Percentiles rank a stretch among this genome's conserved stretches.
Conservation (phyloP, 2,113 vertebrate genomes). For the Beaufortia kweichowensis region DNA sequence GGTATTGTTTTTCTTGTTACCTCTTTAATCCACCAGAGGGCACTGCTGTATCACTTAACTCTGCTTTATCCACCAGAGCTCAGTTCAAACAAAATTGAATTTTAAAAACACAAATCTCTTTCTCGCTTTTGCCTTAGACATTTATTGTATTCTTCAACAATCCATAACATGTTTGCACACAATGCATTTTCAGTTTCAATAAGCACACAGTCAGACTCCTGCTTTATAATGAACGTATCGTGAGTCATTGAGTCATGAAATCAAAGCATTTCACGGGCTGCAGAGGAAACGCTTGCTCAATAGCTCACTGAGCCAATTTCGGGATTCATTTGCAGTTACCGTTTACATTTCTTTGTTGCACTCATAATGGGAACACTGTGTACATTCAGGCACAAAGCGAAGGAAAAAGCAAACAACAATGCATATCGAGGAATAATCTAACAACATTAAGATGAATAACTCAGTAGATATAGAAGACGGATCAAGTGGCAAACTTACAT, state of each 20-base stretch:
- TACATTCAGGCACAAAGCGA: neutral
- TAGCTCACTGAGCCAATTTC: constrained; percentile 12
- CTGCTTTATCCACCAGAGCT: neutral
- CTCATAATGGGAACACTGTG: constrained; percentile 17
- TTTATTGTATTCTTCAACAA: constrained; percentile 20
- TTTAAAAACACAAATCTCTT: neutral
- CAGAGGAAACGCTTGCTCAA: constrained; percentile 19
- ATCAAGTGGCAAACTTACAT: neutral
- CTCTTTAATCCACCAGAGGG: constrained; percentile 1
- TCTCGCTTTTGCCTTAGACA: neutral
- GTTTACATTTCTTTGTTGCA: neutral
- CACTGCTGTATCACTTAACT: constrained; percentile 25
- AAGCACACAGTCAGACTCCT: constrained; percentile 10
- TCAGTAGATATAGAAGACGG: constrained; percentile 8
- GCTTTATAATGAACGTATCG: constrained; percentile 25
- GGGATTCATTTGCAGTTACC: constrained; percentile 28
- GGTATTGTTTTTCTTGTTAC: neutral
- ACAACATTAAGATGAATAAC: constrained; percentile 33
- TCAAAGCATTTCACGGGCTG: constrained; percentile 33
- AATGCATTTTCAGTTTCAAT: constrained; percentile 28
- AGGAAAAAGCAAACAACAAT: neutral
- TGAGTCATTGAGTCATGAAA: constrained; percentile 39
- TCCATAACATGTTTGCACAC: constrained; percentile 36
- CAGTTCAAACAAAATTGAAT: neutral
- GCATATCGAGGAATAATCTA: constrained; percentile 16